Base-by-base conservation (phyloP, 1,140 invertebrate genomes). In the Papilio machaon region DNA sequence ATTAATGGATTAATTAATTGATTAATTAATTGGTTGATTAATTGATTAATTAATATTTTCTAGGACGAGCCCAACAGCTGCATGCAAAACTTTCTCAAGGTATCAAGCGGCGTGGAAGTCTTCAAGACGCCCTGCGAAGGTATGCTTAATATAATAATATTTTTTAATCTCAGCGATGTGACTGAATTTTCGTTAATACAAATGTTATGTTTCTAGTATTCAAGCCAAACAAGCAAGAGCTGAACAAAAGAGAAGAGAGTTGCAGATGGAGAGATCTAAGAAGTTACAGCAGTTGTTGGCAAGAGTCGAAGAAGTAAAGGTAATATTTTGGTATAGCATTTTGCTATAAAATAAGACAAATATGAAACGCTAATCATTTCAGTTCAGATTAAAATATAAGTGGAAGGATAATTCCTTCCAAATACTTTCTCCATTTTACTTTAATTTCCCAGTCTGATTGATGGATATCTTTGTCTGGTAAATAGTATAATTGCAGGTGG, bases 51-150 rank as follows among this genome's bases (percentile, higher is more conserved):
- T 35, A 35, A 76, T 46, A 80, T 23, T 23, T 80, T 85, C 6
- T 77, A 95, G 98, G 98, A 0, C 95, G 98, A 82, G 98, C 98
- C 1, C 95, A 98, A 75, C 98, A 99, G 85, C 95, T 99, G 67
- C 98, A 99, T 91, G 98, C 98, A 87, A 99, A 99, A 92, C 91
- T 99, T 0, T 99, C 98, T 0, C 98, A 98, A 73, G 98, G 98
- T 1, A 98, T 98, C 4, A 95, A 98, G 75, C 97, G 98, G 86
- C 96, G 97, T 81, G 95, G 95, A 15, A 98, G 97, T 38, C 88
- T 97, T 23, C 96, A 98, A 70, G 98, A 98, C 90, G 97, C 97
- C 0, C 89, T 97, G 77, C 93, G 96, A 95, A 90, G 88, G 88
- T 90, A 83, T 13, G 46, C 52, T 17, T 67, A 60, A 9, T 76